Percentiles rank a stretch among this genome's conserved stretches.
These are phyloP conservation scores for Drosophila neonasuta DNA, from an alignment of 2,888 invertebrate species.

Conservation along the genomic window DNA sequence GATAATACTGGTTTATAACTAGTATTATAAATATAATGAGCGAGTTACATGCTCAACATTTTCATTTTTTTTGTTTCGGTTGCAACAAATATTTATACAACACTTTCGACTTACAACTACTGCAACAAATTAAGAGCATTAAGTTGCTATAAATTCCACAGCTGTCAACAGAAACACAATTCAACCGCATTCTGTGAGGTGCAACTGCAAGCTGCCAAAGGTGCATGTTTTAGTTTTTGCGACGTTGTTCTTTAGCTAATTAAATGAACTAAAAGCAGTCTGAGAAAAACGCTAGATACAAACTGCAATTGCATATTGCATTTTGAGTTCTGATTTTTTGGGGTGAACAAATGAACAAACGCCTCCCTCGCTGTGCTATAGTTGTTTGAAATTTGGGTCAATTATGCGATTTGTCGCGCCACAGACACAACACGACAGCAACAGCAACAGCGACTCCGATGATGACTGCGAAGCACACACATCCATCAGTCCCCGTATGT, in stretches of 20 bases:
- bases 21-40: too few species aligned
- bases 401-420: slow-evolving; percentile 77
- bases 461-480: slow-evolving; percentile 44
- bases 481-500: slow-evolving; percentile 67
- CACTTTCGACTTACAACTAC: too few species aligned
- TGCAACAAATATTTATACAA: too few species aligned
- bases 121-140: slow-evolving; percentile 27
- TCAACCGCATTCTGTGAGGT: slow-evolving; percentile 23
- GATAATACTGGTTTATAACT: too few species aligned
- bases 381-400: slow-evolving; percentile 70
- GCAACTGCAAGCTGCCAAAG: slow-evolving; percentile 48
- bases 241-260: slow-evolving; percentile 63
- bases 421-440: slow-evolving; percentile 45
- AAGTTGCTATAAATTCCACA: slow-evolving; percentile 63
- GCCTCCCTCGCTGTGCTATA: slow-evolving; percentile 16
- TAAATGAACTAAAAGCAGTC: slow-evolving; percentile 55
- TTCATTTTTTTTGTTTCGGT: too few species aligned
- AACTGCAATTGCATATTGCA: slow-evolving; percentile 16
- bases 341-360: slow-evolving; percentile 3
- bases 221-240: slow-evolving; percentile 49
- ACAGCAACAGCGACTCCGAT: not conserved
- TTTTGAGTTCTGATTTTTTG: slow-evolving; percentile 14
- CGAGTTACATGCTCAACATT: too few species aligned
- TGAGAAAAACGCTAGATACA: slow-evolving; percentile 14
- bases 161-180: slow-evolving; percentile 67